Evolutionary conservation across 2,888 invertebrate species (phyloP).

Genomic region (Polydrusus cervinus): DNA sequence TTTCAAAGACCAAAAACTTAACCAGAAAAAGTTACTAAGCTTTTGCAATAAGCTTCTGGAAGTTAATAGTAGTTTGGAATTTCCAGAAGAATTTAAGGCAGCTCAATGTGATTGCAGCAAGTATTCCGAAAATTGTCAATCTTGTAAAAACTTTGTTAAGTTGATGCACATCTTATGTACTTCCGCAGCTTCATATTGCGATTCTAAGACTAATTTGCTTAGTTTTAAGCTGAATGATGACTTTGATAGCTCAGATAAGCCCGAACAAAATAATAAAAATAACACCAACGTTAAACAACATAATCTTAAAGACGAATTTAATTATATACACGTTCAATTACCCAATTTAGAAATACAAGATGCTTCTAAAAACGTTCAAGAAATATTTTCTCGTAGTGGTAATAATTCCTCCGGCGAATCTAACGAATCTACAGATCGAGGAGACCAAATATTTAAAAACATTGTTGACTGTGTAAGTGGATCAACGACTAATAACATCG

Average conservation of each 20-base stretch:
- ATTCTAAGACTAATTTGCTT: constrained; percentile 5
- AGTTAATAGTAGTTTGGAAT: constrained; percentile 24
- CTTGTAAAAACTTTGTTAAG: constrained; percentile 39
- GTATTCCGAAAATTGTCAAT: constrained; percentile 36
- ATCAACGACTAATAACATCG: neutral
- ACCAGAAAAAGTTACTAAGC: constrained; percentile 16
- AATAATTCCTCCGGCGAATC: constrained; percentile 11
- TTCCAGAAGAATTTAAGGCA: constrained; percentile 23
- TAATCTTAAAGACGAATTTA: neutral
- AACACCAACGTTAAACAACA: neutral
- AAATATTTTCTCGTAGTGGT: constrained; percentile 21
- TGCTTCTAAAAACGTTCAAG: neutral
- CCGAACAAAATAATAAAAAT: neutral
- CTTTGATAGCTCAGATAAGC: neutral
- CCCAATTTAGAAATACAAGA: constrained; percentile 12
- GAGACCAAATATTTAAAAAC: constrained; percentile 7
- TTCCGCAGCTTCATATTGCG: constrained; percentile 31
- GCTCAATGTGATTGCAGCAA: constrained; percentile 31
- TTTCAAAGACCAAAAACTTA: neutral
- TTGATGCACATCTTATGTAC: constrained; percentile 27
- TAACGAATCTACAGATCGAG: neutral
- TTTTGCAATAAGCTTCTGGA: constrained; percentile 41
- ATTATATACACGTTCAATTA: neutral
- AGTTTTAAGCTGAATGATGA: neutral
- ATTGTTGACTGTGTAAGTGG: constrained; percentile 12